Conservation (phyloP, 2,888 invertebrate species). For the Pyrrhia umbra region DNA sequence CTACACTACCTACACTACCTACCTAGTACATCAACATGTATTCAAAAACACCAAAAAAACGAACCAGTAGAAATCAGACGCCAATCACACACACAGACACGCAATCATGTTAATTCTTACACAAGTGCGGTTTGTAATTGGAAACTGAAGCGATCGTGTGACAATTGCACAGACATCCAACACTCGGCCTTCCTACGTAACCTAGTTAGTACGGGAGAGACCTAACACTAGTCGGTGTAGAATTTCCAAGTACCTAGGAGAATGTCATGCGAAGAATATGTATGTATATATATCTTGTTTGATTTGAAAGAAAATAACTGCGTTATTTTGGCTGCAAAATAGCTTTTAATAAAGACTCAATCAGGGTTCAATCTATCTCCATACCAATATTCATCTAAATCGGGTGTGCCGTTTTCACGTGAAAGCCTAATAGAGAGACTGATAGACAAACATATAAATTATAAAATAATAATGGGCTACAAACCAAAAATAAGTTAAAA, state of each 20-base stretch:
- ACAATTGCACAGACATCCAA: conserved; percentile 62
- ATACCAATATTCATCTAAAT: too few relatives aligned
- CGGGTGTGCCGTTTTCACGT: too few relatives aligned
- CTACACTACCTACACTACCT: too few relatives aligned
- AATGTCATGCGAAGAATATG: background rate
- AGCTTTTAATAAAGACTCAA: too few relatives aligned
- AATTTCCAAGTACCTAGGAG: conserved; percentile 25
- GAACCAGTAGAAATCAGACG: background rate
- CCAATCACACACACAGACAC: conserved; percentile 14
- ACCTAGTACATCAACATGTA: background rate
- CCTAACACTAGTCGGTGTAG: conserved; percentile 45
- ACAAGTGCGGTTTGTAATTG: conserved; percentile 67
- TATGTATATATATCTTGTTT: background rate
- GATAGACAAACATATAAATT: too few relatives aligned
- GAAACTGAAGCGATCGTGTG: conserved; percentile 62
- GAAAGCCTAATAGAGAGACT: too few relatives aligned
- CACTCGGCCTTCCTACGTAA: conserved; percentile 62
- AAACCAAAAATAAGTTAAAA: too few relatives aligned
- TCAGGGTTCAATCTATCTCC: too few relatives aligned
- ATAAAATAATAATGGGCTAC: too few relatives aligned
- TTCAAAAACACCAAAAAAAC: background rate
- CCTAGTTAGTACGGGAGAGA: conserved; percentile 58
- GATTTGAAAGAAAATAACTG: background rate
- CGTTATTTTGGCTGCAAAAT: too few relatives aligned
- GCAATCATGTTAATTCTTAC: conserved; percentile 38